Evolutionary conservation across 2,797 vertebrate species (phyloP).

Genomic region (Clarias pachynema): DNA sequence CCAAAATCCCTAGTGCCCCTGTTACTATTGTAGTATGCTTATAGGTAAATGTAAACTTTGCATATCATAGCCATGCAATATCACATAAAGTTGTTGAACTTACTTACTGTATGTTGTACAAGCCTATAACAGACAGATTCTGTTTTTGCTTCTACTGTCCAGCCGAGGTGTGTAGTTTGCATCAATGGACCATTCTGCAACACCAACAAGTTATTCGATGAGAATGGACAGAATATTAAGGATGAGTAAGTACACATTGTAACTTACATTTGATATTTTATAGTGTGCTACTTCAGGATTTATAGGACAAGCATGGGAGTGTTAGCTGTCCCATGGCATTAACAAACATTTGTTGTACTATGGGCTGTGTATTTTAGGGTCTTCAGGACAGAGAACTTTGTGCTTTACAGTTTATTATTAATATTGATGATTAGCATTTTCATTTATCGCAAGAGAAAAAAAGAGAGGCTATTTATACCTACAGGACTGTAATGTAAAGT

Average conservation of each 20-base stretch:
- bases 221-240: background rate
- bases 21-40: background rate
- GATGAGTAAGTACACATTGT: background rate
- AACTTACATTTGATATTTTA: background rate
- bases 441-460: background rate
- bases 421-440: background rate
- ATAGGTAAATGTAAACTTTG: background rate
- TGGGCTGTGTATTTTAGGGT: background rate
- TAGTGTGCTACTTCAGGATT: background rate
- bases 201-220: background rate
- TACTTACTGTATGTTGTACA: background rate
- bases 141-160: conserved; percentile 14
- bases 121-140: background rate
- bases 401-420: background rate
- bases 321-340: background rate
- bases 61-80: background rate
- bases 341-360: background rate
- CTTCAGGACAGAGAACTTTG: background rate
- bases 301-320: background rate
- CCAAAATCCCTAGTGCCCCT: no score
- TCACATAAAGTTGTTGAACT: background rate
- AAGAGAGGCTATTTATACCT: background rate
- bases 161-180: conserved; percentile 72
- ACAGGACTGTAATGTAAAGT: background rate
- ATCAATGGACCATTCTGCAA: conserved; percentile 63